A percentile compares a stretch with the other conserved stretches of the same genome.
Conservation (phyloP, 2,888 invertebrate species). For the Philhelius pedissequus region DNA sequence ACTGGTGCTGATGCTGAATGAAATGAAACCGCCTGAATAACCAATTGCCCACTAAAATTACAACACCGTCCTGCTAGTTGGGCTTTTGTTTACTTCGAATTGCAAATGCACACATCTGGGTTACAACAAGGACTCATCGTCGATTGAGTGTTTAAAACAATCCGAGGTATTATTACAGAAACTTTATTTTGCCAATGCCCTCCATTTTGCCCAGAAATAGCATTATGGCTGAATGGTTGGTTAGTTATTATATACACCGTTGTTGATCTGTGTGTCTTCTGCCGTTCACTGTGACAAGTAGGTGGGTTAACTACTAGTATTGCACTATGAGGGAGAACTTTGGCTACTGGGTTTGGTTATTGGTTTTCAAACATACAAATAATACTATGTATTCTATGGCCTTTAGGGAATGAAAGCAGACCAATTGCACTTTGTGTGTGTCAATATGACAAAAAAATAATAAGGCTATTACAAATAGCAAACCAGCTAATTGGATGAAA, state of each 20-base stretch:
- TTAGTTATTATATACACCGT: background rate
- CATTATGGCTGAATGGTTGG: background rate
- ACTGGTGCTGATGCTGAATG: constrained; percentile 13
- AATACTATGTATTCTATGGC: background rate
- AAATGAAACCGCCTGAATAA: constrained; percentile 14
- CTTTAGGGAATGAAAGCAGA: constrained; percentile 4
- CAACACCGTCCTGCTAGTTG: constrained; percentile 7
- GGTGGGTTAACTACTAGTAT: background rate
- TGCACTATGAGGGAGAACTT: background rate
- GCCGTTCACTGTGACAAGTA: background rate
- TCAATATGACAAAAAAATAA: constrained; percentile 36
- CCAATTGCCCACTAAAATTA: constrained; percentile 8
- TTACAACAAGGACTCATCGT: constrained; percentile 23
- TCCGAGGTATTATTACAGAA: constrained; percentile 51
- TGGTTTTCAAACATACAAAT: constrained; percentile 17
- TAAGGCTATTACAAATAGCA: constrained; percentile 56
- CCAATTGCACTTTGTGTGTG: constrained; percentile 17
- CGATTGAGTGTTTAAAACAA: constrained; percentile 50
- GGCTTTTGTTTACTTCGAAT: background rate
- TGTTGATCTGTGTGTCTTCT: constrained; percentile 15
- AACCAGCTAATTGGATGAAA: constrained; percentile 54
- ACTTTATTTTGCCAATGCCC: constrained; percentile 26
- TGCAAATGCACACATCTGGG: constrained; percentile 28
- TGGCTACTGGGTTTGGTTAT: constrained; percentile 29
- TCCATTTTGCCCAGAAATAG: background rate